A percentile compares a stretch with the other conserved stretches of the same genome.
phyloP scores from a whole-genome alignment of 2,888 invertebrate genomes.

The Microctonus brassicae region DNA sequence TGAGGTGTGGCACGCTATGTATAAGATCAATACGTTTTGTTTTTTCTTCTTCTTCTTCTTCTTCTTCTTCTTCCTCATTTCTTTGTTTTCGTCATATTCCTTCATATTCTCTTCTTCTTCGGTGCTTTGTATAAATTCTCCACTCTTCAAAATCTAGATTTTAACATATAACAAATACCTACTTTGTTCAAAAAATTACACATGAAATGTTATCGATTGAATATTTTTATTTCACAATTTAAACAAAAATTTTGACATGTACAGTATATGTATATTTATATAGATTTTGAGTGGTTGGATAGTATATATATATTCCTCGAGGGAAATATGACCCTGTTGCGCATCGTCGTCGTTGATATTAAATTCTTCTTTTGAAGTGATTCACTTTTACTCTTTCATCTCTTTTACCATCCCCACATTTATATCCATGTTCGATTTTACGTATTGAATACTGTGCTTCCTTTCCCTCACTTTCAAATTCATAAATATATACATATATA shows the following conservation, averaged over 20 bases:
- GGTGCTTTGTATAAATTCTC: no score
- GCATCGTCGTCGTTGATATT: constrained; percentile 9
- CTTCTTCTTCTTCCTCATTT: background rate
- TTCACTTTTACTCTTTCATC: background rate
- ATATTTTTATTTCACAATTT: background rate
- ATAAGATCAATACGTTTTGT: background rate
- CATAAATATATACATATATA: no score
- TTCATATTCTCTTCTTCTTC: no score
- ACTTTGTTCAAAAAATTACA: background rate
- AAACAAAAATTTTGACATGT: no score
- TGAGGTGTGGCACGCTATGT: background rate
- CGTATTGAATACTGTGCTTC: background rate
- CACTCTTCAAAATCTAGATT: no score
- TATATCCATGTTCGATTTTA: background rate
- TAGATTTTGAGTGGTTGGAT: no score
- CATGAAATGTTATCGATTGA: background rate
- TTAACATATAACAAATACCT: no score
- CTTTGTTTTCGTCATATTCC: no score
- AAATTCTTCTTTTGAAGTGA: constrained; percentile 11
- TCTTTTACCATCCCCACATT: background rate
- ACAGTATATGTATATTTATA: background rate
- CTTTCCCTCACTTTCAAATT: background rate
- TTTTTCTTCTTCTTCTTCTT: background rate
- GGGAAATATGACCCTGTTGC: constrained; percentile 18
- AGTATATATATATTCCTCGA: constrained; percentile 9